Evolutionary conservation across 2,888 invertebrate species (phyloP).

Genomic region (Andrena chrysosceles): DNA sequence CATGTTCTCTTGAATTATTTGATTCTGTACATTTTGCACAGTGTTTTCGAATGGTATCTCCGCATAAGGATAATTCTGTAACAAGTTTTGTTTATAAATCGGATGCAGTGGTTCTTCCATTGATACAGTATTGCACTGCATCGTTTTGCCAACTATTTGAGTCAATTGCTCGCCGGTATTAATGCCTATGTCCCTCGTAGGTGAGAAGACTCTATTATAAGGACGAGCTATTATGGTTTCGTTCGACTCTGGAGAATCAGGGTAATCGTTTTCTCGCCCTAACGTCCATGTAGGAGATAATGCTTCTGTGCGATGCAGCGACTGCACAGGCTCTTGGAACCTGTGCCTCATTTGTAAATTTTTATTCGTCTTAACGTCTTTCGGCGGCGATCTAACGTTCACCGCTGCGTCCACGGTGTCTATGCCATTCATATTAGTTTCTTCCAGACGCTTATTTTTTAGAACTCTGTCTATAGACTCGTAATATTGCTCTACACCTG

Average conservation of each 20-base stretch:
- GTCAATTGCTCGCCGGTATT: constrained; percentile 78
- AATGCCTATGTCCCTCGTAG: constrained; percentile 81
- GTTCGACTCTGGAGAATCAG: constrained; percentile 83
- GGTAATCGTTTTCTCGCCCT: constrained; percentile 81
- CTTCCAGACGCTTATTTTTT: constrained; percentile 74
- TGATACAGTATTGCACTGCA: constrained; percentile 72
- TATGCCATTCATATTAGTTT: constrained; percentile 73
- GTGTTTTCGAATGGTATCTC: constrained; percentile 82
- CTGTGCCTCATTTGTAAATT: constrained; percentile 81
- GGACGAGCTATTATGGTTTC: constrained; percentile 82
- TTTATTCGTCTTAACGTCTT: constrained; percentile 82
- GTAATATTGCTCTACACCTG: constrained; percentile 82
- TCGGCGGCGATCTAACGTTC: constrained; percentile 80
- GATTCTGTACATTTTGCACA: constrained; percentile 84
- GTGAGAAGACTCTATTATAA: constrained; percentile 79
- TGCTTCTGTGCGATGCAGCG: constrained; percentile 79
- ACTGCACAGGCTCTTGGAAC: constrained; percentile 79
- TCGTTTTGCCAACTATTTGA: constrained; percentile 68
- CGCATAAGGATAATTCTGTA: constrained; percentile 70
- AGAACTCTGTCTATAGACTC: constrained; percentile 82
- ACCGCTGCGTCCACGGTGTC: constrained; percentile 81
- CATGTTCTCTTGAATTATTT: constrained; percentile 84
- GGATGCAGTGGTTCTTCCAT: constrained; percentile 74
- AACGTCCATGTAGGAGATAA: constrained; percentile 81
- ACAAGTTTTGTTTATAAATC: constrained; percentile 70